A percentile compares a stretch with the other conserved stretches of the same genome.
Evolutionary conservation across 2,888 invertebrate species (phyloP).

Genomic region (Lithophane socia): DNA sequence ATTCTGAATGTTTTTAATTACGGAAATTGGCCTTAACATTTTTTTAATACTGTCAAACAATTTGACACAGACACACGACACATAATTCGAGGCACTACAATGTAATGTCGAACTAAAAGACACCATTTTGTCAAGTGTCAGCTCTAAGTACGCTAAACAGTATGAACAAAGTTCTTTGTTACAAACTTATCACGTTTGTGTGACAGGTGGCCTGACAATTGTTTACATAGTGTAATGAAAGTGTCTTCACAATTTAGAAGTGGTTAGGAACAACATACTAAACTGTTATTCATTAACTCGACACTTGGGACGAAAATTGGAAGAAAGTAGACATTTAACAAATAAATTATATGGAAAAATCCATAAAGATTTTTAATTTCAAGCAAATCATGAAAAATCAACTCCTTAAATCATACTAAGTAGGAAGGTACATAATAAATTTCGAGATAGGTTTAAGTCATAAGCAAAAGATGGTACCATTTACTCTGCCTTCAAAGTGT

Average conservation of each 20-base stretch:
- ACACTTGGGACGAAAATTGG: constrained; percentile 18
- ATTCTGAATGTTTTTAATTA: no score
- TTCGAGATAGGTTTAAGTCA: neutral
- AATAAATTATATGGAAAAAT: neutral
- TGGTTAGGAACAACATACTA: constrained; percentile 37
- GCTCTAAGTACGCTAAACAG: constrained; percentile 64
- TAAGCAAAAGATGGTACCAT: neutral
- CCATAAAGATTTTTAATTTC: neutral
- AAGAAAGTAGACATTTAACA: neutral
- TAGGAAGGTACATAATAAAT: no score
- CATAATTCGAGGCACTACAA: neutral
- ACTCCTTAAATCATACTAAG: no score
- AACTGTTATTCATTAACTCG: constrained; percentile 31
- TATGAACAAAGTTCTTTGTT: constrained; percentile 56
- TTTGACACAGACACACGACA: neutral
- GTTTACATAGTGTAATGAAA: constrained; percentile 46
- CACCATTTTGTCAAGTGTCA: constrained; percentile 17
- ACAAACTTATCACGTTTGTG: constrained; percentile 52
- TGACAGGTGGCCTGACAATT: constrained; percentile 55
- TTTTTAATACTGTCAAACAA: no score
- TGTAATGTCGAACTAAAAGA: constrained; percentile 1
- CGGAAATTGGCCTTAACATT: no score
- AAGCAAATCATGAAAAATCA: neutral
- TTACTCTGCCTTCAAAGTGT: neutral
- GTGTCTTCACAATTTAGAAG: constrained; percentile 47